Percentiles rank a stretch among this genome's conserved stretches.
These are phyloP conservation scores for Rhopalosiphum padi DNA, from an alignment of 1,140 invertebrate genomes.

Conservation along the genomic window DNA sequence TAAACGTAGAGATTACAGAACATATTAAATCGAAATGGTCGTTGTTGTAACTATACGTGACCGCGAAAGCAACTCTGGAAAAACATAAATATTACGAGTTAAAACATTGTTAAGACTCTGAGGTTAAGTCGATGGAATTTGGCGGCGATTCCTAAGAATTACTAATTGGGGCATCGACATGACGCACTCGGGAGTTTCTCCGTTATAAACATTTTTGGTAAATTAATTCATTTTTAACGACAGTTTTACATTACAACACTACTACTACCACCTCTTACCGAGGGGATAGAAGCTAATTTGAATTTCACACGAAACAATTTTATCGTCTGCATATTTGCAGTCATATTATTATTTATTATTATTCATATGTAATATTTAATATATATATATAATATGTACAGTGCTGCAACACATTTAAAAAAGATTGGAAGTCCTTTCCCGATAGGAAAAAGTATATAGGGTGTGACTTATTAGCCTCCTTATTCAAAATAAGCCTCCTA, in stretches of 20 bases:
- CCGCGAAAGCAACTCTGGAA: neutral
- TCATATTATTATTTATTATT: too few species aligned
- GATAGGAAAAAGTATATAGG: neutral
- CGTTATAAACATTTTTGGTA: neutral
- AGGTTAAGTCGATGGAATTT: neutral
- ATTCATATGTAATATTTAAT: neutral
- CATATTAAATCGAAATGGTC: neutral
- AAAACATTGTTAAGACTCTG: too few species aligned
- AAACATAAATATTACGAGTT: neutral
- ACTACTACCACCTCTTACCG: neutral
- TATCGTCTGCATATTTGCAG: too few species aligned
- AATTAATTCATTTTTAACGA: slow-evolving; percentile 10
- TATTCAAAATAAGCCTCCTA: too few species aligned
- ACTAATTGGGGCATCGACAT: neutral
- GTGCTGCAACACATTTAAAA: neutral
- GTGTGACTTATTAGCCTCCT: neutral
- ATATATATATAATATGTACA: neutral
- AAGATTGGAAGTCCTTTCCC: neutral
- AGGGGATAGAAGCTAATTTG: neutral
- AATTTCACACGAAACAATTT: neutral
- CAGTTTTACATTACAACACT: too few species aligned
- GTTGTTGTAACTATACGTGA: neutral
- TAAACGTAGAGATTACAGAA: neutral
- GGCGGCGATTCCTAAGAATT: neutral
- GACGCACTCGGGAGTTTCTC: neutral